Evolutionary conservation across 1,140 invertebrate genomes (phyloP).

Genomic region (Drosophila bocqueti): DNA sequence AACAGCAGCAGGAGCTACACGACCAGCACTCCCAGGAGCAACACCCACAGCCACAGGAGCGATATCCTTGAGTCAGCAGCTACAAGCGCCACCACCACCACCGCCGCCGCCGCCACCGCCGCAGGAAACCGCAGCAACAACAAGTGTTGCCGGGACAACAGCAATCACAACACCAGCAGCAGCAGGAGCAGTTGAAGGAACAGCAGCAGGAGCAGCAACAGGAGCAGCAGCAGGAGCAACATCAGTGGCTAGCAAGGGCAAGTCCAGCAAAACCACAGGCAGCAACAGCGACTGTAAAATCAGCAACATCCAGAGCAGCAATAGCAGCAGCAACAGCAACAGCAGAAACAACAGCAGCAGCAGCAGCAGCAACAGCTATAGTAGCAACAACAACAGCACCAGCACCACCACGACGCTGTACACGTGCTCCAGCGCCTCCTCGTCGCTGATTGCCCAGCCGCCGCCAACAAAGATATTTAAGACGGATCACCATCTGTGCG

Average conservation of each 20-base stretch:
- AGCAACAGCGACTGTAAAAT: constrained; percentile 21
- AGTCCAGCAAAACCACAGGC: constrained; percentile 28
- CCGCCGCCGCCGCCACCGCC: constrained; percentile 37
- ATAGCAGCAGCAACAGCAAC: constrained; percentile 2
- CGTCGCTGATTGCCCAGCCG: constrained; percentile 79
- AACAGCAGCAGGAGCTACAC: constrained; percentile 33
- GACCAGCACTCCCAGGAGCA: constrained; percentile 27
- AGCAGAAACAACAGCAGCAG: constrained; percentile 3
- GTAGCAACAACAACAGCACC: constrained; percentile 31
- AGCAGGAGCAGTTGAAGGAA: constrained; percentile 10
- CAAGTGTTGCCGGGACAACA: constrained; percentile 28
- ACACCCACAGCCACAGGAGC: constrained; percentile 21
- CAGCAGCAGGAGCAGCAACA: constrained; percentile 8
- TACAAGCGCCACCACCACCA: constrained; percentile 21
- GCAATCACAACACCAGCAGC: constrained; percentile 20
- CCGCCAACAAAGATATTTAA: constrained; percentile 84
- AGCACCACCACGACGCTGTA: constrained; percentile 69
- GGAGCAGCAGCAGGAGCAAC: constrained; percentile 28
- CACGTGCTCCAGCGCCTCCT: constrained; percentile 77
- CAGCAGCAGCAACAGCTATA: constrained; percentile 42
- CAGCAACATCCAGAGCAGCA: constrained; percentile 18
- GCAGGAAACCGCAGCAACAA: constrained; percentile 35
- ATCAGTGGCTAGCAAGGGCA: constrained; percentile 19
- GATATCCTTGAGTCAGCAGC: constrained; percentile 37
- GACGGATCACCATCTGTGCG: constrained; percentile 81